These are phyloP conservation scores for Ammospiza caudacuta DNA, from an alignment of 2,113 vertebrate genomes.

Conservation along the genomic window DNA sequence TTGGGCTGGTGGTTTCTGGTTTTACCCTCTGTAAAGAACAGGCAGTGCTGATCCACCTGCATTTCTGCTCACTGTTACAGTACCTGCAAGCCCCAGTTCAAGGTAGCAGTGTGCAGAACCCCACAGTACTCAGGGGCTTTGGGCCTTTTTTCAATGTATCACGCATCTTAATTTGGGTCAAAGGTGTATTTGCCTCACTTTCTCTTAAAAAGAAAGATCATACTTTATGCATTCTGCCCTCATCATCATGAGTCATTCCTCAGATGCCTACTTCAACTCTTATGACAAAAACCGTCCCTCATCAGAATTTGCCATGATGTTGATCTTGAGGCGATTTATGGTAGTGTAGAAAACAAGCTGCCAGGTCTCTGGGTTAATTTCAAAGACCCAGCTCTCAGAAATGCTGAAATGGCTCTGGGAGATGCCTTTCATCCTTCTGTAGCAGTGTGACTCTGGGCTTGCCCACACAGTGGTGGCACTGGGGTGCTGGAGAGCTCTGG, in stretches of 20 bases:
- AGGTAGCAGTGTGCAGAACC: neutral
- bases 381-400: neutral
- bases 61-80: fast-evolving
- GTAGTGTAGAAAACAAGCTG: neutral
- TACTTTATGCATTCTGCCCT: neutral
- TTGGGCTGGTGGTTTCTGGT: neutral
- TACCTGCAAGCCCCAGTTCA: fast-evolving
- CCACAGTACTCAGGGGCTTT: neutral
- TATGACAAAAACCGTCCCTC: neutral
- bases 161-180: neutral
- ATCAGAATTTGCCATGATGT: neutral
- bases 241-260: neutral
- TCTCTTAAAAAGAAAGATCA: neutral
- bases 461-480: neutral
- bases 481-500: neutral
- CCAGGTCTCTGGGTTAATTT: neutral
- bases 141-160: neutral
- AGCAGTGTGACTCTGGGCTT: neutral
- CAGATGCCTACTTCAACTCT: neutral
- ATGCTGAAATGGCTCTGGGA: neutral
- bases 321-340: constrained; percentile 28
- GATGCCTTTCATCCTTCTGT: neutral
- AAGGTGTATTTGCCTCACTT: neutral
- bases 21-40: neutral
- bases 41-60: neutral